Conservation (phyloP, 2,888 invertebrate genomes). For the Sceliomorpha sp. region DNA sequence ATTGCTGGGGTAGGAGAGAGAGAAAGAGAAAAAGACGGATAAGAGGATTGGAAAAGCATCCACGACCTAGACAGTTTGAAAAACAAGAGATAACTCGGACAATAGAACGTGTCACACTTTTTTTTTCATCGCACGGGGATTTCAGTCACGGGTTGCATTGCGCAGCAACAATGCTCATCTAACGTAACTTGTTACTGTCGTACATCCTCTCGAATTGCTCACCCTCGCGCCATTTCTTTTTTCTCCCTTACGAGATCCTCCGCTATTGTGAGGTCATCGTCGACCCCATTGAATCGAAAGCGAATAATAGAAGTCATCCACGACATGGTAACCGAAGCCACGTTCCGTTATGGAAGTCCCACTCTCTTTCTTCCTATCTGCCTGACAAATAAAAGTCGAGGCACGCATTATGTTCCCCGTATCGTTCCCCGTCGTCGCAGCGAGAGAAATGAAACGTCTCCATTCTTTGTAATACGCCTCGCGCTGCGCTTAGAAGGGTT, state of each 20-base stretch:
- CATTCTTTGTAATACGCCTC: neutral
- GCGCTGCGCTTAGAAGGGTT: conserved; percentile 3
- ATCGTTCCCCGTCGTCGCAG: neutral
- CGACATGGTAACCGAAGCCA: conserved; percentile 59
- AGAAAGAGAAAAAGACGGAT: conserved; percentile 16
- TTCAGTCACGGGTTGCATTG: conserved; percentile 20
- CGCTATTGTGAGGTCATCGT: conserved; percentile 67
- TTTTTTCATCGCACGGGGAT: conserved; percentile 49
- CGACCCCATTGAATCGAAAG: conserved; percentile 66
- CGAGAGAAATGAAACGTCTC: conserved; percentile 8
- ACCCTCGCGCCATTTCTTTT: conserved; percentile 52
- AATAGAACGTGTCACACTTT: conserved; percentile 68
- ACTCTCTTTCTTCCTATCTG: conserved; percentile 4
- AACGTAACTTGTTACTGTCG: conserved; percentile 64
- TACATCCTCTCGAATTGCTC: conserved; percentile 34
- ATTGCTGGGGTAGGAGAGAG: too few species aligned
- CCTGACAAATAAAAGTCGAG: conserved; percentile 47
- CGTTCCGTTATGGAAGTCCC: conserved; percentile 29
- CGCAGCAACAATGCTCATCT: conserved; percentile 45
- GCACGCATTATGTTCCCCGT: conserved; percentile 11
- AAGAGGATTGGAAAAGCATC: neutral
- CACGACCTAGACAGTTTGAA: conserved; percentile 34
- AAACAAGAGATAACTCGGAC: conserved; percentile 56
- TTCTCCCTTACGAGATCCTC: conserved; percentile 59
- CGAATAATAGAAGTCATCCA: conserved; percentile 63